Percentiles rank a stretch among this genome's conserved stretches.
Conservation (phyloP, 2,113 vertebrate species). For the Psilopogon haemacephalus region DNA sequence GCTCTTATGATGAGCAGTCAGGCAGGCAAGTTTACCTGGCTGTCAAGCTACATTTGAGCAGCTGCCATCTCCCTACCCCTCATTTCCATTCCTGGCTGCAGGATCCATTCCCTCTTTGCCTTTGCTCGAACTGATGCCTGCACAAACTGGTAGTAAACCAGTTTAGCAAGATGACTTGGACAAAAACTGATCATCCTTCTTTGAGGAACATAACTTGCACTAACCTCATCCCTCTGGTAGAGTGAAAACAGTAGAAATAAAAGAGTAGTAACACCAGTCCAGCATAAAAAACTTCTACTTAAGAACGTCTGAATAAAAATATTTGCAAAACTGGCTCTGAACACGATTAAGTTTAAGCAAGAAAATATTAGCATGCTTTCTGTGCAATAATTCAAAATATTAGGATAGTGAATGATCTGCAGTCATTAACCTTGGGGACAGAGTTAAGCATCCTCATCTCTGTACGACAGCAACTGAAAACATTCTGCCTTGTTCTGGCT, state of each 20-base stretch:
- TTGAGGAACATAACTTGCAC: background rate
- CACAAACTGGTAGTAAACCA: background rate
- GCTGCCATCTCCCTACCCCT: background rate
- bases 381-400: background rate
- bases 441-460: no score
- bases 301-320: background rate
- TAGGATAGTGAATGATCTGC: background rate
- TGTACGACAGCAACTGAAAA: background rate
- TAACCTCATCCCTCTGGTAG: background rate
- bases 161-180: background rate
- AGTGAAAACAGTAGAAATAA: background rate
- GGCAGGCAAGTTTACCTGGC: background rate
- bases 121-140: background rate
- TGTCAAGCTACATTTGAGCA: background rate
- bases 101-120: background rate
- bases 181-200: background rate
- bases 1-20: no score
- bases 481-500: background rate
- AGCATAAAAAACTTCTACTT: background rate
- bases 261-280: background rate
- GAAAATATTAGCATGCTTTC: background rate
- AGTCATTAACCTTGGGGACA: background rate
- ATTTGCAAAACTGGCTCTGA: background rate
- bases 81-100: background rate
- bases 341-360: background rate